Percentiles rank a stretch among this genome's conserved stretches.
phyloP scores from a whole-genome alignment of 1,140 invertebrate species.

The Drosophila sucinea region DNA sequence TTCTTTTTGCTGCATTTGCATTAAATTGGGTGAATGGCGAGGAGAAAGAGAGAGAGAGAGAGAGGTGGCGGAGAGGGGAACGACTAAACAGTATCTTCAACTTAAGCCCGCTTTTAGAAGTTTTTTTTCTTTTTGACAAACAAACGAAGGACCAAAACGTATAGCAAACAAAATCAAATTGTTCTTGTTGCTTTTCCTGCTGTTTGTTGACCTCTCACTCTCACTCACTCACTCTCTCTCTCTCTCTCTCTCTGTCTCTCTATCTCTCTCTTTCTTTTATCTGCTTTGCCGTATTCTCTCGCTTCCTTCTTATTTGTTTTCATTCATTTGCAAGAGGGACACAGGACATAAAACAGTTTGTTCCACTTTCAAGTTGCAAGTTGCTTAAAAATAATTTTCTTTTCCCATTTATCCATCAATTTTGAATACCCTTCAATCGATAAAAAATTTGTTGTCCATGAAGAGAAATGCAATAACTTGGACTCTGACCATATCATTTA shows the following conservation, averaged over 20 bases:
- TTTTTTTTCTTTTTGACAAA: conserved; percentile 25
- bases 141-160: conserved; percentile 29
- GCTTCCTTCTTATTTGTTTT: conserved; percentile 64
- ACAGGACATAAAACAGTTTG: conserved; percentile 12
- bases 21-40: conserved; percentile 17
- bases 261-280: conserved; percentile 8
- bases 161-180: conserved; percentile 76
- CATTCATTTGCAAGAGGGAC: conserved; percentile 40
- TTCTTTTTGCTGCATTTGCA: conserved; percentile 39
- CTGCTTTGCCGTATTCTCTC: conserved; percentile 16
- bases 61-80: not conserved
- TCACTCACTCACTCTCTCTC: conserved; percentile 12
- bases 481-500: no score
- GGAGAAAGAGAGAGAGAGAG: conserved; percentile 14
- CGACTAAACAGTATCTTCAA: not conserved
- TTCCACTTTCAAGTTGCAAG: conserved; percentile 32
- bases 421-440: not conserved
- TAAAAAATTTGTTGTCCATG: no score
- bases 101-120: conserved; percentile 2
- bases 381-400: conserved; percentile 6
- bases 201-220: conserved; percentile 31
- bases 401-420: not conserved
- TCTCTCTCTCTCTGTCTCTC: not conserved
- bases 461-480: not conserved
- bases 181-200: conserved; percentile 50